Conservation (phyloP, 2,797 vertebrate species). For the Perodicticus potto region DNA sequence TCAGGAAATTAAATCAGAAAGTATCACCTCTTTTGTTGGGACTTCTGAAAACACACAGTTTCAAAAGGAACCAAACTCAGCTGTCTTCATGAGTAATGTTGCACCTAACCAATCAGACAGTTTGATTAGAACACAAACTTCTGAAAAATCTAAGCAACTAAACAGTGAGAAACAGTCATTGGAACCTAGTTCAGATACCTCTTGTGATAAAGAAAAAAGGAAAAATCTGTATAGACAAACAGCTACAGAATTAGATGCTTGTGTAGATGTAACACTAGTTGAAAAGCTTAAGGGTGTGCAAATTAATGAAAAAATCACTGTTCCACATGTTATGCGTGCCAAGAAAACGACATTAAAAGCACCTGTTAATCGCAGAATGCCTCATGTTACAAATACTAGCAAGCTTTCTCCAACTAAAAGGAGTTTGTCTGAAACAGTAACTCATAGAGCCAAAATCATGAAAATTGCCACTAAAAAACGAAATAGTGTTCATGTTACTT, state of each 20-base stretch:
- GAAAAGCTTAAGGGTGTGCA: conserved; percentile 84
- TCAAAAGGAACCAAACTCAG: conserved; percentile 90
- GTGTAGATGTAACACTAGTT: conserved; percentile 86
- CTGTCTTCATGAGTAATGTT: conserved; percentile 87
- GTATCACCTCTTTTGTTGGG: conserved; percentile 88
- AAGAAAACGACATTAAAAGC: conserved; percentile 89
- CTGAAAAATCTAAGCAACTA: conserved; percentile 87
- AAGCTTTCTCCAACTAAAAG: conserved; percentile 90
- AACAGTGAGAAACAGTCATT: conserved; percentile 87
- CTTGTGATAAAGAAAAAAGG: conserved; percentile 86
- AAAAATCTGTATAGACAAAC: conserved; percentile 90
- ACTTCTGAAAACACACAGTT: conserved; percentile 84
- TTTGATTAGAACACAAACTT: conserved; percentile 90
- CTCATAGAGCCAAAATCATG: conserved; percentile 91
- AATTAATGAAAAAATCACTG: conserved; percentile 87
- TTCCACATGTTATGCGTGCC: conserved; percentile 84
- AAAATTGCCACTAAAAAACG: conserved; percentile 92
- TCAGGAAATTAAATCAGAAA: conserved; percentile 84
- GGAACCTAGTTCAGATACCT: conserved; percentile 82
- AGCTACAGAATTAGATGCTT: conserved; percentile 88
- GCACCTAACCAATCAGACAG: conserved; percentile 85
- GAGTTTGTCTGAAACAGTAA: conserved; percentile 90
- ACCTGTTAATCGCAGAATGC: conserved; percentile 88
- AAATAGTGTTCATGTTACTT: conserved; percentile 96
- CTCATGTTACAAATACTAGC: conserved; percentile 84